These are phyloP conservation scores for Apis laboriosa DNA, from an alignment of 1,140 invertebrate species.

Conservation along the genomic window DNA sequence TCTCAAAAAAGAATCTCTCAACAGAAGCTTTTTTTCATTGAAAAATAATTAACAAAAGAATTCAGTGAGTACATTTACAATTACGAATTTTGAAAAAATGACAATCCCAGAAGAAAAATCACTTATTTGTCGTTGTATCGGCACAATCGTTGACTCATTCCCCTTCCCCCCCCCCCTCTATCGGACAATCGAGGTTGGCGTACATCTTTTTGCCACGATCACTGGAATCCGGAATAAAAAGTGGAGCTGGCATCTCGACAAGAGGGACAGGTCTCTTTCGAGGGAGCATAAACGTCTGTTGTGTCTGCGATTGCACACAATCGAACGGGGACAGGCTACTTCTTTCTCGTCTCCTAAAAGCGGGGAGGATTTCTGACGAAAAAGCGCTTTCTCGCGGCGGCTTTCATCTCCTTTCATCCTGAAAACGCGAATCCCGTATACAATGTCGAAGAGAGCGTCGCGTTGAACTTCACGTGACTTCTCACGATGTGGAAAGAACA, in stretches of 20 bases:
- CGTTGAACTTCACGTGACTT: constrained; percentile 18
- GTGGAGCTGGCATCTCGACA: neutral
- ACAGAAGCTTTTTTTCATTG: too few species aligned
- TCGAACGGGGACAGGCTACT: constrained; percentile 16
- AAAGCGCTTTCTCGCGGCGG: constrained; percentile 32
- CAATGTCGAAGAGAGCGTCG: constrained; percentile 9
- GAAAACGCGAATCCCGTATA: constrained; percentile 37
- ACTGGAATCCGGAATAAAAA: neutral
- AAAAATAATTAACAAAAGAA: too few species aligned
- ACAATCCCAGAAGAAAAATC: too few species aligned
- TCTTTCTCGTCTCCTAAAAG: constrained; percentile 3
- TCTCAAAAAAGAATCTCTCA: too few species aligned
- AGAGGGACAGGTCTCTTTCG: neutral
- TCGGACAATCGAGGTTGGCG: too few species aligned
- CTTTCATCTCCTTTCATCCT: constrained; percentile 42
- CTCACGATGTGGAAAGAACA: constrained; percentile 6
- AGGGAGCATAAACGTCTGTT: constrained; percentile 13
- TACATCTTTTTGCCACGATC: neutral
- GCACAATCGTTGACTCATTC: too few species aligned
- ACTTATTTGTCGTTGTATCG: too few species aligned
- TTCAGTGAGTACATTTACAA: too few species aligned
- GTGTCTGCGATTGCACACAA: constrained; percentile 11
- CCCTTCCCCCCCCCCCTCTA: too few species aligned
- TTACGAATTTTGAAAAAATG: too few species aligned
- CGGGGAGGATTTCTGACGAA: constrained; percentile 30